Evolutionary conservation across 1,140 invertebrate species (phyloP).

Genomic region (Penaeus chinensis): DNA sequence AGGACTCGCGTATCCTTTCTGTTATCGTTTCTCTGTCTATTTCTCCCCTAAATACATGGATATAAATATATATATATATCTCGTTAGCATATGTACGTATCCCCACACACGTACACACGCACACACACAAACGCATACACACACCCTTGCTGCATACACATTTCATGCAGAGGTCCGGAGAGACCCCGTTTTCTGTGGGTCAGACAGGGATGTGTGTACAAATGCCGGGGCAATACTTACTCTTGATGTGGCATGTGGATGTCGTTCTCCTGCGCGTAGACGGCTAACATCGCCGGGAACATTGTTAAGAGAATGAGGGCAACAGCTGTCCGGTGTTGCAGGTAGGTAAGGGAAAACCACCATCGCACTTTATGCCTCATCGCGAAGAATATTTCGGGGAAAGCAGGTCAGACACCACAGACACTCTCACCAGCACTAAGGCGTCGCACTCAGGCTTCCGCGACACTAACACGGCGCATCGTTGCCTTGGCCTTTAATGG

Average conservation of each 20-base stretch:
- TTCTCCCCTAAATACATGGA: no score
- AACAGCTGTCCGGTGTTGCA: slow-evolving; percentile 46
- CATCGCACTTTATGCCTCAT: slow-evolving; percentile 54
- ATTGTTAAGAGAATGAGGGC: slow-evolving; percentile 12
- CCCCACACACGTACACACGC: neutral
- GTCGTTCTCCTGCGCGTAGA: slow-evolving; percentile 53
- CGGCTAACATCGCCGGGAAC: slow-evolving; percentile 21
- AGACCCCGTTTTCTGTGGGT: slow-evolving; percentile 21
- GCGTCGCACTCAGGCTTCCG: slow-evolving; percentile 18
- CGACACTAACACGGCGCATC: slow-evolving; percentile 28
- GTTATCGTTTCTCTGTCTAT: no score
- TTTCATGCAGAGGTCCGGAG: neutral
- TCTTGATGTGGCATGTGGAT: slow-evolving; percentile 52
- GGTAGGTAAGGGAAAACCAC: slow-evolving; percentile 20
- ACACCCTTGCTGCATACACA: slow-evolving; percentile 12
- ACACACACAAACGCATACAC: neutral
- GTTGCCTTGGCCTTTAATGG: slow-evolving; percentile 22
- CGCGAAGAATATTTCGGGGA: neutral
- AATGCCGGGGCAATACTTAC: slow-evolving; percentile 29
- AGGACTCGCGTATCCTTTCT: no score
- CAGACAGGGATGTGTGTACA: neutral
- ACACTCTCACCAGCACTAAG: slow-evolving; percentile 18
- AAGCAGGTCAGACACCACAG: slow-evolving; percentile 3
- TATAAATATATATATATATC: no score
- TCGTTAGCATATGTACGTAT: no score